Conservation (phyloP, 2,797 vertebrate genomes). For the Myiothlypis coronata region DNA sequence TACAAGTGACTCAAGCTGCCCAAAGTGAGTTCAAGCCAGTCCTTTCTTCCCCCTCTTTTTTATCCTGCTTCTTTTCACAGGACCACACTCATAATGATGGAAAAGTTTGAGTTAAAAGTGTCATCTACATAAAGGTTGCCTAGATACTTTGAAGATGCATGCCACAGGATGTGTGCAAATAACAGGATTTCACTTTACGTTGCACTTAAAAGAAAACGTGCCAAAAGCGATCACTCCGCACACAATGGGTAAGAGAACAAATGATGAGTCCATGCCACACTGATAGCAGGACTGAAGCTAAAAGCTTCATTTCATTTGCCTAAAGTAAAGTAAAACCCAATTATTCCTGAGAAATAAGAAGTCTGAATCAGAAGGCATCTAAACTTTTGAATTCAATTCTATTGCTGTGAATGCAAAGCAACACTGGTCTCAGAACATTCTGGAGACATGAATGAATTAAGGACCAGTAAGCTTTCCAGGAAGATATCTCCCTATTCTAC, state of each 20-base stretch:
- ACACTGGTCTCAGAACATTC: background rate
- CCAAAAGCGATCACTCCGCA: background rate
- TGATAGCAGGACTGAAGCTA: background rate
- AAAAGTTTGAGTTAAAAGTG: background rate
- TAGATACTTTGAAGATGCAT: background rate
- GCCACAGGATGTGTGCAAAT: constrained; percentile 30
- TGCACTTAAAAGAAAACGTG: background rate
- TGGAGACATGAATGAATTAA: background rate
- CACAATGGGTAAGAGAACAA: background rate
- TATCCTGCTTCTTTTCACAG: background rate
- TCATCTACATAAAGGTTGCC: constrained; percentile 23
- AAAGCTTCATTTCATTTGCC: background rate
- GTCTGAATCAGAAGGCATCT: background rate
- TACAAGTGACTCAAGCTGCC: background rate
- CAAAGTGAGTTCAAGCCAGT: background rate
- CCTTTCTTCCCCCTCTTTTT: background rate
- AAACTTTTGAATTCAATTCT: background rate
- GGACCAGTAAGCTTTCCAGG: background rate
- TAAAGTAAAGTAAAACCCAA: background rate
- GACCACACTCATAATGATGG: background rate
- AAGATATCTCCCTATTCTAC: background rate
- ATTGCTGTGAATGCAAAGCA: background rate
- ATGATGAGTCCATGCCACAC: background rate
- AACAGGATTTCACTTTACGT: background rate
- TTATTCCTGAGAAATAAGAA: background rate